These are phyloP conservation scores for Nasonovia ribisnigri DNA, from an alignment of 2,888 invertebrate genomes.

Conservation along the genomic window DNA sequence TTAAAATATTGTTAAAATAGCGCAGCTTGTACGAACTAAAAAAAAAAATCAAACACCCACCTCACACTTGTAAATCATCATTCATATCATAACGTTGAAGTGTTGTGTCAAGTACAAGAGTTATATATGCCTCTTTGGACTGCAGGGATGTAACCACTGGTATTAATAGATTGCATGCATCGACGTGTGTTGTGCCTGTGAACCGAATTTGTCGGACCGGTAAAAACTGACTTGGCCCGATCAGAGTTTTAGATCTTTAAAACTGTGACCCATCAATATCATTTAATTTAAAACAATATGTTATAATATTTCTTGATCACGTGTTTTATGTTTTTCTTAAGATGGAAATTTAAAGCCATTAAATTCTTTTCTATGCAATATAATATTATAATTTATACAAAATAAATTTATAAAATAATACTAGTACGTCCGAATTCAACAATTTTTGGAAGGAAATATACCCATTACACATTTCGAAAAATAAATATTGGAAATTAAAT, in stretches of 20 bases:
- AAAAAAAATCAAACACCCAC: neutral
- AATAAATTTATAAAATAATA: neutral
- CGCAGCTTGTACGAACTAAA: neutral
- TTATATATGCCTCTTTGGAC: neutral
- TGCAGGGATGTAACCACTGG: neutral
- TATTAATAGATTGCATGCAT: neutral
- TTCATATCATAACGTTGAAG: neutral
- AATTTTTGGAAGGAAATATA: neutral
- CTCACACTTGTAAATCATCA: neutral
- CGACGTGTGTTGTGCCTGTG: neutral
- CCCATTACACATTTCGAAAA: accelerated
- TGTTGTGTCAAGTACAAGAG: neutral
- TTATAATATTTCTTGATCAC: neutral
- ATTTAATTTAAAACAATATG: neutral
- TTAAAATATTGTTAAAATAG: neutral
- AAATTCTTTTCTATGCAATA: no score
- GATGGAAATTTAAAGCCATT: neutral
- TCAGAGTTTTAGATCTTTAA: neutral
- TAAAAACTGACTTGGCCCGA: neutral
- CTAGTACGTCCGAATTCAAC: neutral
- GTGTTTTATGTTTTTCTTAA: neutral
- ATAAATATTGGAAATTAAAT: neutral
- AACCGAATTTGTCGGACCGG: neutral
- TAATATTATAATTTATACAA: neutral
- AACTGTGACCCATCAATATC: neutral